Evolutionary conservation across 2,797 vertebrate species (phyloP).

Genomic region (Trematomus bernacchii): DNA sequence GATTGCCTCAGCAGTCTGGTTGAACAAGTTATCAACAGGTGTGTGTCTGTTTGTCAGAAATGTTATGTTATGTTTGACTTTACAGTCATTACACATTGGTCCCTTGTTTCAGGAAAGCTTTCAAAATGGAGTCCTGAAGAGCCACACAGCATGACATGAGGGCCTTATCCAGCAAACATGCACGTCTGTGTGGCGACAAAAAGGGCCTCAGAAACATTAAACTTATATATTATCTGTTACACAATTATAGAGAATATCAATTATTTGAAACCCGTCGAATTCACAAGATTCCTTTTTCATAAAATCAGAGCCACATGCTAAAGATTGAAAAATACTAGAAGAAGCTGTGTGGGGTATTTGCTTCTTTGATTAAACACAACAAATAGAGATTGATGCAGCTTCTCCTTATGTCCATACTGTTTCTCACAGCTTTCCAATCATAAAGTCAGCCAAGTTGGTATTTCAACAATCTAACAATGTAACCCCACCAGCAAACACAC

Average conservation of each 20-base stretch:
- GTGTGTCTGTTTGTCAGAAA: constrained; percentile 18
- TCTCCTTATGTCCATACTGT: neutral
- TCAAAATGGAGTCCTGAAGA: constrained; percentile 25
- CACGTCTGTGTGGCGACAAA: neutral
- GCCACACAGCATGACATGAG: neutral
- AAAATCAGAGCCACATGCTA: neutral
- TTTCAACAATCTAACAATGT: too few species aligned
- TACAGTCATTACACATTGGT: neutral
- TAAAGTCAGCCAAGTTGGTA: too few species aligned
- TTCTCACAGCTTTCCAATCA: neutral
- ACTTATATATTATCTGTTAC: neutral
- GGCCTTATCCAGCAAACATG: neutral
- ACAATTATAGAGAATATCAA: neutral
- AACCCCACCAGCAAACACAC: too few species aligned
- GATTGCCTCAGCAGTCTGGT: constrained; percentile 51
- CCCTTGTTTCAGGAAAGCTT: neutral
- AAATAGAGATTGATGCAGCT: neutral
- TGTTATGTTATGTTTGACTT: constrained; percentile 5
- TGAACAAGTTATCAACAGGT: constrained; percentile 53
- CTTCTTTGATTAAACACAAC: constrained; percentile 3
- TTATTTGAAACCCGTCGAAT: neutral
- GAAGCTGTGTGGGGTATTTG: neutral
- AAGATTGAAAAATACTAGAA: neutral
- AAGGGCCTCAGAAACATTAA: neutral
- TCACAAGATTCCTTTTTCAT: neutral